Evolutionary conservation across 2,797 vertebrate species (phyloP), one percentile per base, ranked within the genome.

Genomic region (Chelmon rostratus): DNA sequence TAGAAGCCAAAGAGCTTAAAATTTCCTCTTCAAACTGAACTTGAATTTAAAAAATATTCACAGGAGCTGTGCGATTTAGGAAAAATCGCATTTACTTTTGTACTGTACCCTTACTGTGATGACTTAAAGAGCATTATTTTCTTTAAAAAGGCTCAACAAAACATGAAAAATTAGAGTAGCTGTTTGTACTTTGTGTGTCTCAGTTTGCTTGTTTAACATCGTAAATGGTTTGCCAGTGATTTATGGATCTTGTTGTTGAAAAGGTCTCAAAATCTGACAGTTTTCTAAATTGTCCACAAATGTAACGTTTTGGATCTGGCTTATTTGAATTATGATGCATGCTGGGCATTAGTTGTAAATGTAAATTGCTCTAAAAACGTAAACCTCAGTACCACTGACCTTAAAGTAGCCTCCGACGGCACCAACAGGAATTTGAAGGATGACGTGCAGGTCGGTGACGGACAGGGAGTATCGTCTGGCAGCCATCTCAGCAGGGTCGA

Each of bases 391-490:
- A 1, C 8, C 2, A 87, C 87, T 21, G 5, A 96, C 96, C 95
- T 96, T 96, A 25, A 91, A 96, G 85, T 87, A 85, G 23, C 96
- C 95, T 63, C 96, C 96, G 6, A 78, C 54, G 13, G 94, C 93
- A 21, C 96, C 96, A 42, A 96, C 21, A 28, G 96, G 96, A 79
- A 97, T 91, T 72, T 88, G 88, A 52, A 96, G 3, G 0, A 81
- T 46, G 62, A 97, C 79, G 68, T 81, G 33, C 0, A 63, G 4
- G 8, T 91, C 65, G 5, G 76, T 85, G 44, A 94, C 86, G 0
- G 35, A 62, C 23, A 97, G 8, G 0, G 86, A 50, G 3, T 95
- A 96, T 3, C 72, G 77, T 54, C 92, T 92, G 68, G 91, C 90
- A 11, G 79, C 73, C 82, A 96, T 90, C 70, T 93, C 91, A 2